Percentiles rank a stretch among this genome's conserved stretches.
phyloP scores from a whole-genome alignment of 2,797 vertebrate genomes.

The Sebastiscus albofasciatus region DNA sequence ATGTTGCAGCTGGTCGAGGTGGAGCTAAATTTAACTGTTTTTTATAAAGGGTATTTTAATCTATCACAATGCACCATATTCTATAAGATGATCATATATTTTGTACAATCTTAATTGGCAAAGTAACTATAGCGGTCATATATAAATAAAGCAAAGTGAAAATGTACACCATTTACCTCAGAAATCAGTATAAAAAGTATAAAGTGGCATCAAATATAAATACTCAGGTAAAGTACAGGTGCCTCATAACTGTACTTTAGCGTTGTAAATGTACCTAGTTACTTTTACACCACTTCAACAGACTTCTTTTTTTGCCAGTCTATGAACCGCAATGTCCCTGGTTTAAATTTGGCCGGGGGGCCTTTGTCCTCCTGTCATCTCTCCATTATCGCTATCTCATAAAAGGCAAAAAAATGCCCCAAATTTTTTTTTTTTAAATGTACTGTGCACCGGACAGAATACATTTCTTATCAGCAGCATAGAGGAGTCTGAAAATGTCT shows the following conservation, averaged over 20 bases:
- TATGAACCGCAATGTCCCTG: background rate
- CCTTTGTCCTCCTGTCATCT: background rate
- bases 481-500: constrained; percentile 1
- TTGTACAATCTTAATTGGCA: background rate
- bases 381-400: background rate
- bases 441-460: background rate
- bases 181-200: background rate
- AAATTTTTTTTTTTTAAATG: background rate
- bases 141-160: background rate
- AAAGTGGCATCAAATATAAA: background rate
- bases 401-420: background rate
- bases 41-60: background rate
- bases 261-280: background rate
- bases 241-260: background rate
- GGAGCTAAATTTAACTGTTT: background rate
- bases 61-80: background rate
- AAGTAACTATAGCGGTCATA: background rate
- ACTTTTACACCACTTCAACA: background rate
- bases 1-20: background rate
- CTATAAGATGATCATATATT: background rate
- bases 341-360: background rate
- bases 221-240: background rate
- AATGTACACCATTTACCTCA: background rate
- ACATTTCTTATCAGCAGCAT: constrained; percentile 3
- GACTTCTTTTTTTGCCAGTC: background rate